Base-by-base conservation (phyloP, 1,140 invertebrate species). In the Rhagoletis zephyria region DNA sequence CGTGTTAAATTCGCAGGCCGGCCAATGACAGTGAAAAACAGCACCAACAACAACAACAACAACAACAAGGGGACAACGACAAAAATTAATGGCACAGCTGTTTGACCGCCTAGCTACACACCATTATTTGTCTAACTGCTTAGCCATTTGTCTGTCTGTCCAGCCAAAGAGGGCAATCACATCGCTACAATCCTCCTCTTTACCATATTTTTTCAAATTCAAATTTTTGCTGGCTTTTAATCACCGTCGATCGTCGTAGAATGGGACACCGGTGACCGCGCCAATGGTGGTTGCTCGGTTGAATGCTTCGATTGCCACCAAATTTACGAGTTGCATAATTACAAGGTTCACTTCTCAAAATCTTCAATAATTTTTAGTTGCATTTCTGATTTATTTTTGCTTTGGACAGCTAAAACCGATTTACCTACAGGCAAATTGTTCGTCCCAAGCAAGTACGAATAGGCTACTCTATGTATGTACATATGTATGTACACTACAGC, bases 81-180 rank as follows among this genome's bases (percentile, higher is more conserved):
- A 81, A 63, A 81, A 81, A 81, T 81, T 81, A 81, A 81, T 81
- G 74, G 45, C 48, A 51, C 74, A 81, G 74, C 74, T 81, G 74
- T 70, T 48, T n/a, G 51, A 9, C 74, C 5, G 2, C n/a, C 30
- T 1, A 30, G 30, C 30, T 30, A 30, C 30, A 30, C 30, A 30
- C 30, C 30, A 56, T 5, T 59, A 30, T 81, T 81, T 81, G 74
- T 81, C 74, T 19, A 19, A 19, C 64, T 9, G 64, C 64, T 10
- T 67, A 40, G 64, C 10, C 30, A 19, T 30, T 67, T 63, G n/a
- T 63, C 61, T 63, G 61, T 63, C 12, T 63, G 74, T 56, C 45
- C 45, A 81, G 4, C 74, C n/a, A 4, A 56, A 56, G 6, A 56
- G 45, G n/a, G 74, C 48, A 56, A 19, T 56, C 74, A 81, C 1